Conservation (phyloP, 2,113 vertebrate genomes). For the Grantiella picta region DNA sequence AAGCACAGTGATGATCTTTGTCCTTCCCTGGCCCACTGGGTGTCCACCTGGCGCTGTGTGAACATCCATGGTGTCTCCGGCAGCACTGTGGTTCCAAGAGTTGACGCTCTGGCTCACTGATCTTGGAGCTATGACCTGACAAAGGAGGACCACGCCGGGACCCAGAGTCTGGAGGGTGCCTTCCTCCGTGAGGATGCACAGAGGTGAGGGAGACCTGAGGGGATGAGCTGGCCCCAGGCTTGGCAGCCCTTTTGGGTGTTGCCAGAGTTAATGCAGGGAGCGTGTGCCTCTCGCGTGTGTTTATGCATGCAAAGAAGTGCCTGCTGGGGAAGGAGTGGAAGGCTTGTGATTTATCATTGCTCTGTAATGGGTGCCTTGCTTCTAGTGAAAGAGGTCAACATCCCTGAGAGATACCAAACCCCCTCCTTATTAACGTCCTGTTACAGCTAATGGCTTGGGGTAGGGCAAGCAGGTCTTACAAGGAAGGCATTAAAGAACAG, state of each 20-base stretch:
- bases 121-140: neutral
- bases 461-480: conserved; percentile 74
- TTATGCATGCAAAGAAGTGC: conserved; percentile 72
- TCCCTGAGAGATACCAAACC: conserved; percentile 70
- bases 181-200: neutral
- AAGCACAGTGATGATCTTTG: neutral
- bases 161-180: neutral
- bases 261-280: conserved; percentile 23
- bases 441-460: conserved; percentile 75
- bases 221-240: neutral
- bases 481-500: conserved; percentile 71
- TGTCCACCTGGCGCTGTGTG: neutral
- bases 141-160: neutral
- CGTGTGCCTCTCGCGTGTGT: neutral
- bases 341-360: conserved; percentile 76
- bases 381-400: conserved; percentile 71
- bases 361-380: conserved; percentile 72
- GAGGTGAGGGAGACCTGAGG: neutral
- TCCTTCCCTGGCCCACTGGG: neutral
- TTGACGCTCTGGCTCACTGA: neutral
- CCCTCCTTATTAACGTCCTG: conserved; percentile 77
- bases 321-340: conserved; percentile 68
- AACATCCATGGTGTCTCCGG: neutral
- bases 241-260: conserved; percentile 27
- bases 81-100: neutral